These are phyloP conservation scores for Squalus acanthias DNA, from an alignment of 2,797 vertebrate species.

Conservation along the genomic window DNA sequence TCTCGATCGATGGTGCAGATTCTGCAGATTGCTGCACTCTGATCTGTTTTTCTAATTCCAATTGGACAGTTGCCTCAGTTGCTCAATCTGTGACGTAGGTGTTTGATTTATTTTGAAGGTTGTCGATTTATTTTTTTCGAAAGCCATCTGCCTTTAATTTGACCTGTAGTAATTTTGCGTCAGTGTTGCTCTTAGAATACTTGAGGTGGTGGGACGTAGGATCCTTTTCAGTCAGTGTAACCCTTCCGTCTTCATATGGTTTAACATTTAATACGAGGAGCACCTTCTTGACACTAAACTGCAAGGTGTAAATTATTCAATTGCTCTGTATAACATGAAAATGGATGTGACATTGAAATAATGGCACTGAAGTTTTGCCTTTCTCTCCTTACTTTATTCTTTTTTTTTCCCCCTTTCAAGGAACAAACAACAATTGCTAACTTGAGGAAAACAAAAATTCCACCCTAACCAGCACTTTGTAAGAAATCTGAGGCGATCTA, in stretches of 20 bases:
- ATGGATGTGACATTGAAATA: slow-evolving; percentile 42
- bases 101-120: slow-evolving; percentile 35
- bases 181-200: background rate
- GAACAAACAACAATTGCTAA: slow-evolving; percentile 60
- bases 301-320: slow-evolving; percentile 43
- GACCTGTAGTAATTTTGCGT: background rate
- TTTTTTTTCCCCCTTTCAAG: slow-evolving; percentile 65
- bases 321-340: slow-evolving; percentile 44
- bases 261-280: background rate
- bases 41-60: background rate
- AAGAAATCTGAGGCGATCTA: slow-evolving; percentile 57
- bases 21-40: slow-evolving; percentile 2
- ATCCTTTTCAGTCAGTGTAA: background rate
- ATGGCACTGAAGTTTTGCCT: slow-evolving; percentile 42
- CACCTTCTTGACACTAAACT: slow-evolving; percentile 37
- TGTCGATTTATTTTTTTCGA: background rate
- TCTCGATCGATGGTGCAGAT: background rate
- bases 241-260: background rate
- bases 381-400: slow-evolving; percentile 47
- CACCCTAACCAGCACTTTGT: slow-evolving; percentile 61
- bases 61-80: background rate
- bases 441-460: slow-evolving; percentile 66
- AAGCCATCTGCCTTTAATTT: background rate
- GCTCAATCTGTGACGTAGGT: slow-evolving; percentile 20
- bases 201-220: background rate